A percentile compares a stretch with the other conserved stretches of the same genome.
phyloP scores from a whole-genome alignment of 2,113 vertebrate genomes.

The Myrmecobius fasciatus region DNA sequence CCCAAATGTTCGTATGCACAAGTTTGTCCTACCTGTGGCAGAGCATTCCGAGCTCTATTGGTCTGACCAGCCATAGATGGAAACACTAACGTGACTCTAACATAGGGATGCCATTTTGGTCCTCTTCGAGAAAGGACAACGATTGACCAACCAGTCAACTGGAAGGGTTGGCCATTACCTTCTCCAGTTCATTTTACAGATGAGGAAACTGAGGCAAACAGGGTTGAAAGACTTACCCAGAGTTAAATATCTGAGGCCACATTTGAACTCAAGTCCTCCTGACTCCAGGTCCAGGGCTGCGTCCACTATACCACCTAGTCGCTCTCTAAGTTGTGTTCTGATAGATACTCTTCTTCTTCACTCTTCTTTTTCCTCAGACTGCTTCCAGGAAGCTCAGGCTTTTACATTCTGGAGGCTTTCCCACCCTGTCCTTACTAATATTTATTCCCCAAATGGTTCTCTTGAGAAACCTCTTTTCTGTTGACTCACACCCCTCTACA shows the following conservation, averaged over 20 bases:
- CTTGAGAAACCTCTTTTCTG: background rate
- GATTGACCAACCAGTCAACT: background rate
- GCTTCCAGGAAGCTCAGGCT: background rate
- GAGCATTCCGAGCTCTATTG: no score
- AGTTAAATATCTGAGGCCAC: background rate
- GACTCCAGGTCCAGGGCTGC: background rate
- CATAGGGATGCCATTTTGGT: no score
- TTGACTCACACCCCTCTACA: background rate
- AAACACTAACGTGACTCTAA: no score
- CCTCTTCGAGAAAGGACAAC: no score
- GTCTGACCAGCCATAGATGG: no score
- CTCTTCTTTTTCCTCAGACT: background rate
- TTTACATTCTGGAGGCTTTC: background rate
- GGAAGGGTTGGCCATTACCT: background rate
- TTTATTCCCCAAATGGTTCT: background rate
- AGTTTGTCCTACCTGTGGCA: no score
- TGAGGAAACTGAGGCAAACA: background rate
- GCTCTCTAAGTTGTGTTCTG: background rate
- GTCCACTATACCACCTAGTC: background rate
- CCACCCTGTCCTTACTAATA: background rate
- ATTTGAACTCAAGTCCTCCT: background rate
- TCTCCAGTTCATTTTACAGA: background rate
- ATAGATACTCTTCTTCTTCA: background rate
- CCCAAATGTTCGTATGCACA: no score
- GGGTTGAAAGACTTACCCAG: background rate